These are phyloP conservation scores for Oryzias celebensis DNA, from an alignment of 2,113 vertebrate species.

Conservation along the genomic window DNA sequence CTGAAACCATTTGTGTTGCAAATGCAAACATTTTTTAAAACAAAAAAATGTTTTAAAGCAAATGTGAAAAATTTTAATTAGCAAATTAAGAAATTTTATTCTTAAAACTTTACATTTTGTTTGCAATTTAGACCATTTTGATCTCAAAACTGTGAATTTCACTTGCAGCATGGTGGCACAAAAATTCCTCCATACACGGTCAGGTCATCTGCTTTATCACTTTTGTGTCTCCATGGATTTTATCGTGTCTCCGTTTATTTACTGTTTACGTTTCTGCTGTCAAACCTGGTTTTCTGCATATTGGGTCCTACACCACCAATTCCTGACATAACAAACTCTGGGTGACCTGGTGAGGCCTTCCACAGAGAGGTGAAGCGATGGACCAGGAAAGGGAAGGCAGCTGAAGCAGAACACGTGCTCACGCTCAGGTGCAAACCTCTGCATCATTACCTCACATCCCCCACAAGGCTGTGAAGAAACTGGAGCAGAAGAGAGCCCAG, in stretches of 20 bases:
- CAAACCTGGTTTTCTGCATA: background rate
- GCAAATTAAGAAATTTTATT: too few species aligned
- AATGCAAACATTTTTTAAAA: too few species aligned
- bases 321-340: background rate
- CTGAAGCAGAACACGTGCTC: slow-evolving; percentile 3
- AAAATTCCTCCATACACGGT: too few species aligned
- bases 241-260: background rate
- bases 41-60: too few species aligned
- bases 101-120: too few species aligned
- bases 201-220: background rate
- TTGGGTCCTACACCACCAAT: too few species aligned
- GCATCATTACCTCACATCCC: slow-evolving; percentile 52
- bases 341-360: slow-evolving; percentile 7
- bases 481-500: slow-evolving; percentile 63
- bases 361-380: background rate
- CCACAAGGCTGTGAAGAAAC: slow-evolving; percentile 54
- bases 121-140: too few species aligned
- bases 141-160: too few species aligned
- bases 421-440: slow-evolving; percentile 25
- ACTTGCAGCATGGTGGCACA: too few species aligned
- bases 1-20: too few species aligned
- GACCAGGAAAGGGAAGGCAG: background rate
- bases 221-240: background rate
- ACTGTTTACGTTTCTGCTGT: background rate
- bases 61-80: too few species aligned